Base-by-base conservation (phyloP, 2,113 vertebrate species). In the Xenopus borealis region DNA sequence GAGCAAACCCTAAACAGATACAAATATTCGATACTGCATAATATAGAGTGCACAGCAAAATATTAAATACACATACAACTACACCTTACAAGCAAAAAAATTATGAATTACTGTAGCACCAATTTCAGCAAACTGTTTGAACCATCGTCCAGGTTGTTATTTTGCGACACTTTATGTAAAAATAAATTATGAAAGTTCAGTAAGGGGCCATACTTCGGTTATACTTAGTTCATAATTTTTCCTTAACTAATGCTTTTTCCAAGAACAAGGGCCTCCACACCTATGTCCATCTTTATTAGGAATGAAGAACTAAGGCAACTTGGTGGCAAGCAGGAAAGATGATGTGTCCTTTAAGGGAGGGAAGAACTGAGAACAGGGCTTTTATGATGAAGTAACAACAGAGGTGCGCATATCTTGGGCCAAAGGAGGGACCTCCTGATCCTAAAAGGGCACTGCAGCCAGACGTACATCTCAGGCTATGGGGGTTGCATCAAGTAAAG, bases 261-360 rank as follows among this genome's bases (percentile, higher is more conserved):
- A 40, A 27, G 23, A 27, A 27, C 23, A 27, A 13, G 59, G 59
- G 59, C 20, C 59, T 12, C 14, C 23, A 27, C 23, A 13, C 50
- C 62, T 33, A 72, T 13, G 30, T 50, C 33, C 53, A 68, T 68
- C 55, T 75, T 75, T 75, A 75, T 61, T 75, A 62, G 17, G 57
- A 55, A 20, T 9, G 33, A 53, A 59, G 40, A 33, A 16, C 52
- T 47, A 68, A 57, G 65, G 20, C 10, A 62, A 53, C 4, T 20
- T 10, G 65, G 50, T 50, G 65, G 67, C 9, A n/a, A 73, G 5
- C 19, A 75, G 44, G 45, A 67, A 75, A 46, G 44, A 58, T 20
- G 71, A 44, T 62, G 3, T 40, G 9, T 75, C 65, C 72, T 75
- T 75, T 27, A 40, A 52, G 55, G 23, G 57, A 62, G 13, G n/a